Evolutionary conservation across 1,140 invertebrate species (phyloP), one percentile per base, ranked within the genome.

Genomic region (Homarus americanus): DNA sequence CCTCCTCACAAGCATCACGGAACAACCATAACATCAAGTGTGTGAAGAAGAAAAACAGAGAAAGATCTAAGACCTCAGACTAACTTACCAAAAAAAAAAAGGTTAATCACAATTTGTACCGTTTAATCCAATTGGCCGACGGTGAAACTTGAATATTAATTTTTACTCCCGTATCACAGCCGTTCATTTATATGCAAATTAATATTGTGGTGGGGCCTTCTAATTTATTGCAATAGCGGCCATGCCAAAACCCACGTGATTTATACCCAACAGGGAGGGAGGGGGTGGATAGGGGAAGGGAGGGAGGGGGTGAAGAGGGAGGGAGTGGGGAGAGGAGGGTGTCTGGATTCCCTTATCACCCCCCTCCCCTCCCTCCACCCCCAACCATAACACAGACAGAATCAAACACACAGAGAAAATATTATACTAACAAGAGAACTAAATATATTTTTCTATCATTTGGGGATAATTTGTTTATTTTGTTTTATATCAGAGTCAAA

Each of bases 151-250:
- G 88, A 83, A 90, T 90, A 90, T 90, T 90, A 90, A 90, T 90
- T 90, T 90, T 90, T 90, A 72, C 88, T 66, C 44, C 40, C 79
- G 80, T 90, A 90, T 90, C 88, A 90, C 88, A 91, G 63, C 82
- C 89, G 89, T 91, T 91, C 89, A 91, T 91, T 91, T 91, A 91
- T 91, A 91, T 91, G 89, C 89, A 91, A 91, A 91, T 91, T 91
- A 91, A 91, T 91, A 86, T 91, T 91, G 89, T 91, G 89, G 89
- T 82, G 73, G 82, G 82, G 89, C 76, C 72, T 78, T 91, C 82
- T 91, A 91, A 91, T 91, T 91, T 91, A 91, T 91, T 79, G 89
- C 89, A 86, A 91, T 86, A 85, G 89, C 89, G 41, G 53, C 82
- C 75, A 91, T 91, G 89, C 89, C 89, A 91, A 91, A 91, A 91